A percentile compares a stretch with the other conserved stretches of the same genome.
Evolutionary conservation across 1,140 invertebrate genomes (phyloP).

Genomic region (Charaxes varanes): DNA sequence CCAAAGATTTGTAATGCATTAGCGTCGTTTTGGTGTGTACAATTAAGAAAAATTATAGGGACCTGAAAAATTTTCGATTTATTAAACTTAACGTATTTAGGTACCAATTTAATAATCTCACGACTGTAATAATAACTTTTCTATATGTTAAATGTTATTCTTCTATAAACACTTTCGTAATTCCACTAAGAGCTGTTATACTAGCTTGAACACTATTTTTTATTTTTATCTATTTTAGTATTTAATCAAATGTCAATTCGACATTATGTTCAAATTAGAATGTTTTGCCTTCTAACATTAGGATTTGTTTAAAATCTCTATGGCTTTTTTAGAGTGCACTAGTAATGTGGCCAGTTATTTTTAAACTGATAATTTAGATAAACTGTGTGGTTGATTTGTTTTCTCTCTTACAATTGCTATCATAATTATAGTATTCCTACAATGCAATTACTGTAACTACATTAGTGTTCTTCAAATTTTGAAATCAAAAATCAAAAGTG

Average conservation of each 20-base stretch:
- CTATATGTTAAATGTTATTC: slow-evolving; percentile 10
- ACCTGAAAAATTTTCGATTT: slow-evolving; percentile 68
- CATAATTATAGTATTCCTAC: slow-evolving; percentile 12
- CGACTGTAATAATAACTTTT: slow-evolving; percentile 19
- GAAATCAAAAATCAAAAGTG: slow-evolving; percentile 28
- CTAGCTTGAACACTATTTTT: slow-evolving; percentile 45
- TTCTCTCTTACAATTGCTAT: slow-evolving; percentile 30
- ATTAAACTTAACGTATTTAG: slow-evolving; percentile 62
- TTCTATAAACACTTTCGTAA: slow-evolving; percentile 48
- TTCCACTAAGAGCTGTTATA: slow-evolving; percentile 47
- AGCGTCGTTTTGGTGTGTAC: slow-evolving; percentile 66
- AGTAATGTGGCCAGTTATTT: slow-evolving; percentile 65
- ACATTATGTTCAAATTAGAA: slow-evolving; percentile 43
- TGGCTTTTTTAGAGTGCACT: slow-evolving; percentile 55
- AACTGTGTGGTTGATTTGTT: slow-evolving; percentile 39
- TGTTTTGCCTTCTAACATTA: slow-evolving; percentile 29
- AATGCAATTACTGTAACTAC: no score
- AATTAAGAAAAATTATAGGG: slow-evolving; percentile 70
- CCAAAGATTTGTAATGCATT: slow-evolving; percentile 71
- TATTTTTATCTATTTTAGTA: slow-evolving; percentile 56
- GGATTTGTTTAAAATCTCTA: slow-evolving; percentile 43
- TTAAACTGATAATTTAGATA: slow-evolving; percentile 57
- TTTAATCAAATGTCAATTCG: slow-evolving; percentile 39
- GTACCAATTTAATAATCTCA: slow-evolving; percentile 69
- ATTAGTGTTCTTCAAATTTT: slow-evolving; percentile 12